A percentile compares a stretch with the other conserved stretches of the same genome.
phyloP scores from a whole-genome alignment of 2,113 vertebrate species.

The Pungitius pungitius region DNA sequence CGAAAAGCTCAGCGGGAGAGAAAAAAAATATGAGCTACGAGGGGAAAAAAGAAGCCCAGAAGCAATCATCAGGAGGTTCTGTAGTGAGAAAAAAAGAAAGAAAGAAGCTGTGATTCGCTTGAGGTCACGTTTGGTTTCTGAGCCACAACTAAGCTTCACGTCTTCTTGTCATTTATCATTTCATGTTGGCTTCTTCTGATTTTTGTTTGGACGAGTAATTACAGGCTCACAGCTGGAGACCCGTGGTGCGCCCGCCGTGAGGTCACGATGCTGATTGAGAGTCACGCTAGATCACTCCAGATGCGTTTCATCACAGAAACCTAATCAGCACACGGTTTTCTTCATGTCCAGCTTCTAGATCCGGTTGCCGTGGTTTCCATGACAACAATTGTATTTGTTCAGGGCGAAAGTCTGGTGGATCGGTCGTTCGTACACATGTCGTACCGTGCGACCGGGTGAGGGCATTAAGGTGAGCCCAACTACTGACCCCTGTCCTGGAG shows the following conservation, averaged over 20 bases:
- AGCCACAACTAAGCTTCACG: not conserved
- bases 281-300: not conserved
- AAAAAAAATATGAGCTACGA: conserved; percentile 19
- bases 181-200: not conserved
- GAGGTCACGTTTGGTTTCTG: conserved; percentile 3
- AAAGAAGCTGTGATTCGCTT: not conserved
- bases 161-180: conserved; percentile 9
- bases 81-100: not conserved
- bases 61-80: conserved; percentile 17
- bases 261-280: not conserved
- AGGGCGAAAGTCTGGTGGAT: not conserved
- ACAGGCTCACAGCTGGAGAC: not conserved
- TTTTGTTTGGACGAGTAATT: not conserved
- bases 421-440: not conserved
- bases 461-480: not conserved
- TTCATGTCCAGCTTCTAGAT: not conserved
- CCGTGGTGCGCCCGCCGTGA: not conserved
- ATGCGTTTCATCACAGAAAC: not conserved
- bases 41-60: conserved; percentile 6
- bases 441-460: not conserved
- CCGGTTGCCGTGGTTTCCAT: not conserved
- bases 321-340: not conserved
- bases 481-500: not conserved
- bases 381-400: too few relatives aligned
- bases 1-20: conserved; percentile 30